These are phyloP conservation scores for Polyodon spathula DNA, from an alignment of 2,113 vertebrate genomes.

Conservation along the genomic window DNA sequence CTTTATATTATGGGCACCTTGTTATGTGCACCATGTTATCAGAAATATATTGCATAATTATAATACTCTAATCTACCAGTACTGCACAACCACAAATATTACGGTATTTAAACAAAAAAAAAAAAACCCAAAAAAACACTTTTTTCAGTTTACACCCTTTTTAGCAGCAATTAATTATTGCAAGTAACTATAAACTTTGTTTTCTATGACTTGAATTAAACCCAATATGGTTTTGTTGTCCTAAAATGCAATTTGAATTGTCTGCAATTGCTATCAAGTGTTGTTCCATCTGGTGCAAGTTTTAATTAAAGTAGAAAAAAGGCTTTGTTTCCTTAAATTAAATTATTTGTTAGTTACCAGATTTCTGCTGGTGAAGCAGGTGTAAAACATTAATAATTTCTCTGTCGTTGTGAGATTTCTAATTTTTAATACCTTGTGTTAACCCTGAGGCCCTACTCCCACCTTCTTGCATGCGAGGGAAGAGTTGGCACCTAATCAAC, in stretches of 20 bases:
- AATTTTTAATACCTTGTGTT: no score
- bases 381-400: neutral
- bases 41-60: no score
- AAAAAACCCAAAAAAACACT: no score
- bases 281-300: neutral
- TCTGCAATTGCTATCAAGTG: neutral
- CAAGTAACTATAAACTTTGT: no score
- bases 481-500: neutral
- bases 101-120: no score
- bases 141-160: no score
- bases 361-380: neutral
- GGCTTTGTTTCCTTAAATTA: neutral
- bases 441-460: neutral
- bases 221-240: constrained; percentile 1
- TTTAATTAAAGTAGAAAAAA: constrained; percentile 1
- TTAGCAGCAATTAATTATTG: no score
- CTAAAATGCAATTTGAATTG: neutral
- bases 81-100: no score
- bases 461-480: neutral
- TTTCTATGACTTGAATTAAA: neutral
- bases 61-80: no score
- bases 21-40: no score
- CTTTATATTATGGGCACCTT: no score
- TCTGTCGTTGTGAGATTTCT: no score
- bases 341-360: neutral